phyloP scores from a whole-genome alignment of 2,797 vertebrate species.

The Rhodeus uyekii region DNA sequence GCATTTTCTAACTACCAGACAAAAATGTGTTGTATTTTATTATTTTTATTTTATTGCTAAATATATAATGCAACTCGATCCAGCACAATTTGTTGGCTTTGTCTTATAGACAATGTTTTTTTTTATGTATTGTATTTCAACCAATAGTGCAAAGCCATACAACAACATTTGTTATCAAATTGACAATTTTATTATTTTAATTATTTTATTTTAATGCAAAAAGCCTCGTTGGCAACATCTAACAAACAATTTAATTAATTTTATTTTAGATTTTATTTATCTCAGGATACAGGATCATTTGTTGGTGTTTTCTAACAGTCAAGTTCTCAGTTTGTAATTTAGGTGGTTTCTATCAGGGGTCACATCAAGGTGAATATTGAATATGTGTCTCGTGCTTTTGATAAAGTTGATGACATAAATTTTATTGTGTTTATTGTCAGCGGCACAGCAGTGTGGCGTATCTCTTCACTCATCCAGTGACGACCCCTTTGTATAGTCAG shows the following conservation, averaged over 20 bases:
- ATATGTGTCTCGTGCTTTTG: constrained; percentile 27
- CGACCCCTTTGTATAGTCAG: not conserved
- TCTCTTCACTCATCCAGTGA: constrained; percentile 22
- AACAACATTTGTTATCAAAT: no score
- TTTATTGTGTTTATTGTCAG: constrained; percentile 46
- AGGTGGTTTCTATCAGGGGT: not conserved
- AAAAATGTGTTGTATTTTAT: not conserved
- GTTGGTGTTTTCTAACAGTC: not conserved
- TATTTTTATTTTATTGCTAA: not conserved
- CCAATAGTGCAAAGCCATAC: no score
- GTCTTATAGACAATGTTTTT: not conserved
- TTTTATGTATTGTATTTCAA: no score
- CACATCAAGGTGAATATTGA: constrained; percentile 26
- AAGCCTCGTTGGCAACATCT: no score
- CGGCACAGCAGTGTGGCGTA: constrained; percentile 12
- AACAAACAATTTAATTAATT: no score
- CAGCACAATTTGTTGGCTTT: not conserved
- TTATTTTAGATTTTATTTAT: not conserved
- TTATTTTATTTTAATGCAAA: not conserved
- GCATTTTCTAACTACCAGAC: not conserved
- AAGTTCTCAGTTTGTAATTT: not conserved
- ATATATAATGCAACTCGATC: not conserved
- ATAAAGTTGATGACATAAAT: constrained; percentile 45
- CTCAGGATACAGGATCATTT: not conserved
- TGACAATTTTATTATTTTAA: not conserved